These are phyloP conservation scores for Pelodiscus sinensis DNA, from an alignment of 2,113 vertebrate genomes.

Conservation along the genomic window DNA sequence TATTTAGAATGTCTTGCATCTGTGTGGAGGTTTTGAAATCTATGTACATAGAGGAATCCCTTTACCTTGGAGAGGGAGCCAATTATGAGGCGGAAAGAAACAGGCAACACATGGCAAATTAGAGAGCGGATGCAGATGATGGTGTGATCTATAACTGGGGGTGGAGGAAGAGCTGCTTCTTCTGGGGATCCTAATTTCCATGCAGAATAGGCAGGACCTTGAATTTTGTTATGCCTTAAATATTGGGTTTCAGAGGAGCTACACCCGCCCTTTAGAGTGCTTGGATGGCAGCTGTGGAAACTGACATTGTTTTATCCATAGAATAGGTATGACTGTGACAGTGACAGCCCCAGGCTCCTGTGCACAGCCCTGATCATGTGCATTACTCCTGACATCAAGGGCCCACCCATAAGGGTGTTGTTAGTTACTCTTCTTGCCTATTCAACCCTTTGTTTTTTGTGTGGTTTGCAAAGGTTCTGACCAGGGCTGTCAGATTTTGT, in stretches of 20 bases:
- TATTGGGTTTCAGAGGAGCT: not conserved
- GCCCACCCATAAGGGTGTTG: not conserved
- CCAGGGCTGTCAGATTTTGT: not conserved
- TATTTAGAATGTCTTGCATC: not conserved
- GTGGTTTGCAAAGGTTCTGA: not conserved
- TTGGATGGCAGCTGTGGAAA: not conserved
- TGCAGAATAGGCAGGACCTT: not conserved
- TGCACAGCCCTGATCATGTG: not conserved
- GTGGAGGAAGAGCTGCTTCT: not conserved
- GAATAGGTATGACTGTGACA: not conserved
- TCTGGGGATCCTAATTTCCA: not conserved
- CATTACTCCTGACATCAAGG: not conserved
- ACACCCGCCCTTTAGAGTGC: not conserved
- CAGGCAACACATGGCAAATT: accelerated
- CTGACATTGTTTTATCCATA: not conserved
- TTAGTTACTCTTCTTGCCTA: not conserved
- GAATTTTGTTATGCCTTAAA: not conserved
- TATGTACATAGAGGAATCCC: not conserved
- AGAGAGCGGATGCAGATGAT: not conserved
- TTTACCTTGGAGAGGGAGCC: not conserved
- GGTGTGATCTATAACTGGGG: not conserved
- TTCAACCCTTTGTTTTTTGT: not conserved
- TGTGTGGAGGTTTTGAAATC: not conserved
- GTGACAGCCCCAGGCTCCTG: not conserved
- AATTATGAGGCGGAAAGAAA: slow-evolving; percentile 4